Conservation (phyloP, 2,113 vertebrate genomes). For the Stegastes partitus region DNA sequence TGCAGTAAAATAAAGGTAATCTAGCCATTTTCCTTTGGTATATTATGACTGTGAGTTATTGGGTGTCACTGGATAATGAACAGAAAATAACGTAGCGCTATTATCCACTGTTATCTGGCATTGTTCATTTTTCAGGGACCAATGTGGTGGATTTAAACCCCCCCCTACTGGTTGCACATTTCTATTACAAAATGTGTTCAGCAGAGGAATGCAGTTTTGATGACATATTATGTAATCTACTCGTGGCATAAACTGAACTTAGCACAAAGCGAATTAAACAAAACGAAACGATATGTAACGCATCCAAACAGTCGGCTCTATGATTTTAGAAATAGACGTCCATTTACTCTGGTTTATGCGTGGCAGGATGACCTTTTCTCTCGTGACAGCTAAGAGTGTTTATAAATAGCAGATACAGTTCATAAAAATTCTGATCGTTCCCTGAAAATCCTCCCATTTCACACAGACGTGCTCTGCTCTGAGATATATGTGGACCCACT, state of each 20-base stretch:
- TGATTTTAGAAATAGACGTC: background rate
- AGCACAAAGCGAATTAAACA: background rate
- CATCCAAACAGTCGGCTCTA: background rate
- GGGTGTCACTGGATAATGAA: background rate
- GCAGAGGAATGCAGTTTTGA: background rate
- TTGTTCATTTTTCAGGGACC: constrained; percentile 24
- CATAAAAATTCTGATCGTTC: background rate
- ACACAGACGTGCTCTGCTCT: background rate
- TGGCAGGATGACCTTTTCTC: background rate
- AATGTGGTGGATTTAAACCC: constrained; percentile 28
- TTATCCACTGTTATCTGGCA: background rate
- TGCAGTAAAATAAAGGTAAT: background rate
- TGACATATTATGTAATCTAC: background rate
- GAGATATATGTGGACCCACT: constrained; percentile 3
- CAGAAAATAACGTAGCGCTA: background rate
- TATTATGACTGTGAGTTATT: background rate
- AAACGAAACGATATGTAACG: background rate
- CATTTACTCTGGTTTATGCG: background rate
- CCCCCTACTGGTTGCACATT: constrained; percentile 54
- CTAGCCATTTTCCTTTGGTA: background rate
- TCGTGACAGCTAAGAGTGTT: background rate
- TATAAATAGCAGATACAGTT: background rate
- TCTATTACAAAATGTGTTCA: constrained; percentile 30
- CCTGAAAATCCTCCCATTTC: background rate
- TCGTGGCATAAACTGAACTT: background rate